Evolutionary conservation across 2,113 vertebrate genomes (phyloP), one percentile per base, ranked within the genome.

Genomic region (Phalacrocorax brasilianus): DNA sequence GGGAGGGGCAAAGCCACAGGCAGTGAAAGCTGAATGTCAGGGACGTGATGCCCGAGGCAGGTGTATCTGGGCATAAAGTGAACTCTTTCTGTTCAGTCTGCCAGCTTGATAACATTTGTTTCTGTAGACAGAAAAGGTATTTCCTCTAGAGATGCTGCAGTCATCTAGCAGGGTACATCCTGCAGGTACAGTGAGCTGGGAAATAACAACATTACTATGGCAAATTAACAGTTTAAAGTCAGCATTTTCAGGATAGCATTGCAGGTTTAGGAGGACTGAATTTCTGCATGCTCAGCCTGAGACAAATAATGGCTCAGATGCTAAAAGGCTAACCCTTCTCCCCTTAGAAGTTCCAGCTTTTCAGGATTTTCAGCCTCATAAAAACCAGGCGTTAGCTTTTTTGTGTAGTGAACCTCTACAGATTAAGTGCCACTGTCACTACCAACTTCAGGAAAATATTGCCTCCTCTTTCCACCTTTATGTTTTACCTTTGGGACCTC

Each of bases 1-100:
- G 40, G 44, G 68, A 94, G 73, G 44, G 68, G 72, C 68, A 86
- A 81, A 92, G 76, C 76, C 88, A 52, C 40, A 68, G 72, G 61
- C 65, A 90, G 47, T 28, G 83, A 63, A 89, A 91, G n/a, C 88
- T 94, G 86, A 96, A 97, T 96, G 95, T 95, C 95, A 92, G 44
- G 73, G 86, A 86, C 2, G 3, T 59, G 93, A 52, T 83, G 89
- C 95, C 85, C 0, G 14, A 95, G 93, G 85, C 90, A 80, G 72
- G 52, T 75, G 40, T 84, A 68, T 90, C 78, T 81, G 72, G 72
- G 83, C 50, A 33, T 63, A 28, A 63, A 85, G 56, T 20, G 40
- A 94, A 61, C 65, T 82, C 68, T 53, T 58, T 35, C 56, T 7
- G 0, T 67, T 78, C 75, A 49, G 33, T 33, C 55, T 94, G 87